A percentile compares a stretch with the other conserved stretches of the same genome.
These are phyloP conservation scores for Glaucopsyche alexis DNA, from an alignment of 2,888 invertebrate species.

Conservation along the genomic window DNA sequence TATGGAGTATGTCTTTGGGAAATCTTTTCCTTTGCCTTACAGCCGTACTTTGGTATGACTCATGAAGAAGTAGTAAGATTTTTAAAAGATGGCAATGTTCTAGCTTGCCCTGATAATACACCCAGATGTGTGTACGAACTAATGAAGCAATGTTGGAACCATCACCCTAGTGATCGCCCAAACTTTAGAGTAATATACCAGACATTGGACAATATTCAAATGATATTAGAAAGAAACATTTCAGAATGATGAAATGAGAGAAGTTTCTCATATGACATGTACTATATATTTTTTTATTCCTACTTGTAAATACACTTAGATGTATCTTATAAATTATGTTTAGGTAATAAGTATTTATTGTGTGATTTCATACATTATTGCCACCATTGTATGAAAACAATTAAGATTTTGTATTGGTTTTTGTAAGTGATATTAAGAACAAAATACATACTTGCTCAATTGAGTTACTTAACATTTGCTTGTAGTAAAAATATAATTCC, in stretches of 20 bases:
- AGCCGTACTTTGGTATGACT: constrained; percentile 98
- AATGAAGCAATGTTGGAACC: constrained; percentile 96
- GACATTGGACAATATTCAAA: constrained; percentile 85
- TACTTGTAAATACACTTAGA: constrained; percentile 38
- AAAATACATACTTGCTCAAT: constrained; percentile 19
- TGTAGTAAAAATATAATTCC: background rate
- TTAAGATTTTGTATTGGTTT: background rate
- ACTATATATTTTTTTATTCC: constrained; percentile 29
- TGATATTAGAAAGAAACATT: constrained; percentile 72
- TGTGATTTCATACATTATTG: constrained; percentile 34
- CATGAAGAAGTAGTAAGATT: constrained; percentile 98
- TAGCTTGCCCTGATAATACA: constrained; percentile 94
- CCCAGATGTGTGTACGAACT: constrained; percentile 92
- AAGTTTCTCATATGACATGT: constrained; percentile 23
- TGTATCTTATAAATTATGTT: constrained; percentile 35
- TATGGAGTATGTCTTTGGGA: constrained; percentile 98
- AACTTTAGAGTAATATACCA: constrained; percentile 91
- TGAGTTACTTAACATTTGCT: constrained; percentile 4
- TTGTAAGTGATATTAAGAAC: background rate
- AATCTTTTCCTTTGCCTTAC: constrained; percentile 96
- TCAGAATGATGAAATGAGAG: constrained; percentile 51
- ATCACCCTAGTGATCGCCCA: constrained; percentile 91
- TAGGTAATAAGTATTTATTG: constrained; percentile 37
- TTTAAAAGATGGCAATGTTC: constrained; percentile 94
- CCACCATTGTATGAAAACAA: constrained; percentile 13